These are phyloP conservation scores for Sinocyclocheilus rhinocerous DNA, from an alignment of 2,113 vertebrate genomes.

Conservation along the genomic window DNA sequence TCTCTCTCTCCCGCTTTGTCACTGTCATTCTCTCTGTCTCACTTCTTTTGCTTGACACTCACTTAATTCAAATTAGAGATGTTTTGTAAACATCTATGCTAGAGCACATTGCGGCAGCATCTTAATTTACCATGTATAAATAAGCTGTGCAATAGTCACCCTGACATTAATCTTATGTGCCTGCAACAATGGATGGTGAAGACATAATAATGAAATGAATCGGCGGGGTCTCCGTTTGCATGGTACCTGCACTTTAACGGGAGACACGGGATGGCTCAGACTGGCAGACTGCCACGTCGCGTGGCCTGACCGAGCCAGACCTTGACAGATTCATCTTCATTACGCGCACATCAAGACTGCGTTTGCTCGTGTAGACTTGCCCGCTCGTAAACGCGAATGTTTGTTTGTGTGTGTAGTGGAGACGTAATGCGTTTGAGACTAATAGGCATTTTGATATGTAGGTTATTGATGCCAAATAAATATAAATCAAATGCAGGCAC, in stretches of 20 bases:
- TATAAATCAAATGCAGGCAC: not conserved
- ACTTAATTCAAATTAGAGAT: conserved; percentile 59
- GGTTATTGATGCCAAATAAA: conserved; percentile 7
- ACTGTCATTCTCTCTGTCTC: conserved; percentile 18
- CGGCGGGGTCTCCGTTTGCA: conserved; percentile 55
- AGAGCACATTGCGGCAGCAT: conserved; percentile 69
- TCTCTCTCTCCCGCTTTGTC: conserved; percentile 20
- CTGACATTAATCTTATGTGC: conserved; percentile 70
- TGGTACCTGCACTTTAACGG: conserved; percentile 45
- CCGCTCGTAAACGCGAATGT: not conserved
- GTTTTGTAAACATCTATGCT: conserved; percentile 62
- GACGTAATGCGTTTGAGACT: not conserved
- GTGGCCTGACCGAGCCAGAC: conserved; percentile 62
- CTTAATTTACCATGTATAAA: conserved; percentile 73
- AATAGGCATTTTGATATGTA: not conserved
- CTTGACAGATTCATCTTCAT: conserved; percentile 72
- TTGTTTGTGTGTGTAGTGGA: conserved; percentile 60
- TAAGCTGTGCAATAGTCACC: conserved; percentile 70
- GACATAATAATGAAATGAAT: conserved; percentile 74
- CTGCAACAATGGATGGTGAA: conserved; percentile 71
- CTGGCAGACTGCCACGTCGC: conserved; percentile 69
- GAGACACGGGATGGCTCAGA: conserved; percentile 67
- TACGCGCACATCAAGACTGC: conserved; percentile 65
- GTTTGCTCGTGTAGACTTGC: not conserved
- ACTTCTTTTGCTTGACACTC: conserved; percentile 15